Conservation (phyloP, 2,888 invertebrate genomes). For the Torymus texanus region DNA sequence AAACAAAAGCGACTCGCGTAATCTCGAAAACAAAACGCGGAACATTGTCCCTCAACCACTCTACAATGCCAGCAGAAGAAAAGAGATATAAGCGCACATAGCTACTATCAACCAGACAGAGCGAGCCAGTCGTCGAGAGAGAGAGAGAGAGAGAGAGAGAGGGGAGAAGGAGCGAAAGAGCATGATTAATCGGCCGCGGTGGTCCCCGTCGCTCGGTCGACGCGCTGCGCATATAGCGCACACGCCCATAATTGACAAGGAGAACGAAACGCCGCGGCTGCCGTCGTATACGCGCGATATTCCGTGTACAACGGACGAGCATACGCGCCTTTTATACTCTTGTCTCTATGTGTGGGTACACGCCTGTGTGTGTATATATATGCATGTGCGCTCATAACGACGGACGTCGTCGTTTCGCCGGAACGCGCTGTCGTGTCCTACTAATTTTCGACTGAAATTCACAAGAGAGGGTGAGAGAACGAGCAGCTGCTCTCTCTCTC, state of each 20-base stretch:
- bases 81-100: no score
- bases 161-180: slow-evolving; percentile 41
- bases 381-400: no score
- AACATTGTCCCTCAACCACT: no score
- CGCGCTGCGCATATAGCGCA: not conserved
- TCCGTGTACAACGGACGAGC: not conserved
- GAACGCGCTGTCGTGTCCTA: not conserved
- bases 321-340: not conserved
- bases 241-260: slow-evolving; percentile 38
- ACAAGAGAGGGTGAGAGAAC: not conserved
- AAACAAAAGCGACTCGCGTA: no score
- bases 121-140: not conserved
- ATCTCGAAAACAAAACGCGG: no score
- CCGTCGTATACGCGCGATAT: not conserved
- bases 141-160: no score
- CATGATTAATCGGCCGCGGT: slow-evolving; percentile 43
- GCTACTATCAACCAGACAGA: no score
- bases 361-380: no score
- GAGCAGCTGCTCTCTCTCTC: no score
- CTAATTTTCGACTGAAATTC: slow-evolving; percentile 35
- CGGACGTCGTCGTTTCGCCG: no score
- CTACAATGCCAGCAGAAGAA: no score
- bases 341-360: no score
- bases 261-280: slow-evolving; percentile 5
- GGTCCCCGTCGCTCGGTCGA: not conserved